phyloP scores from a whole-genome alignment of 2,797 vertebrate genomes.

The Columba guinea region DNA sequence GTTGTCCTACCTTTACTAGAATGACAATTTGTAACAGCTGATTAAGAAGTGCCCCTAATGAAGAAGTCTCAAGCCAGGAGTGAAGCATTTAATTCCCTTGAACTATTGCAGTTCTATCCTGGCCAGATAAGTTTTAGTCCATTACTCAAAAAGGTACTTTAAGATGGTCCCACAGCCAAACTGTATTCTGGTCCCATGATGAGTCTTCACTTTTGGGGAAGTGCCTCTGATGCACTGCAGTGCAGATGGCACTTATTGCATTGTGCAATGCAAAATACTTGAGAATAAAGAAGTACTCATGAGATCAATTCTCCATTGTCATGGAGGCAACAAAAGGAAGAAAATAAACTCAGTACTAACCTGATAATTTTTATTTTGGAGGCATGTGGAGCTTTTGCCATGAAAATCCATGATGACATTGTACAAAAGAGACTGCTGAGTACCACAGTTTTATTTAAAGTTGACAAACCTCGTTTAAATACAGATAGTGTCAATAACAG shows the following conservation, averaged over 20 bases:
- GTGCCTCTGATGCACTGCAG: fast-evolving
- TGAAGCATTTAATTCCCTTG: not conserved
- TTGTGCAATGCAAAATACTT: not conserved
- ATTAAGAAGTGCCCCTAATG: not conserved
- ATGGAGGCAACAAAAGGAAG: not conserved
- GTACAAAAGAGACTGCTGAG: not conserved
- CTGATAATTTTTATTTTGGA: not conserved
- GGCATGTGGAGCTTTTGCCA: not conserved
- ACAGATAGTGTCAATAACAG: not conserved
- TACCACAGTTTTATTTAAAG: not conserved
- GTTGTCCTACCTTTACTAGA: not conserved
- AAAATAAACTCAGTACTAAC: not conserved
- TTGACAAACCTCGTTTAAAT: not conserved
- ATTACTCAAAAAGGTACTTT: not conserved
- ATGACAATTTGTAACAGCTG: not conserved
- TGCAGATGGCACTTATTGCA: not conserved
- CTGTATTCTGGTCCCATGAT: not conserved
- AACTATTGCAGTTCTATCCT: not conserved
- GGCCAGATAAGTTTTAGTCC: not conserved
- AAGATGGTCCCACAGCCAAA: not conserved
- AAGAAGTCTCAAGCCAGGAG: not conserved
- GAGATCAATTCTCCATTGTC: not conserved
- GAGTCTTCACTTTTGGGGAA: not conserved
- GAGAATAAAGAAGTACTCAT: not conserved
- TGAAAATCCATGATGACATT: not conserved